phyloP scores from a whole-genome alignment of 2,797 vertebrate genomes.

The Chromobotia macracanthus region DNA sequence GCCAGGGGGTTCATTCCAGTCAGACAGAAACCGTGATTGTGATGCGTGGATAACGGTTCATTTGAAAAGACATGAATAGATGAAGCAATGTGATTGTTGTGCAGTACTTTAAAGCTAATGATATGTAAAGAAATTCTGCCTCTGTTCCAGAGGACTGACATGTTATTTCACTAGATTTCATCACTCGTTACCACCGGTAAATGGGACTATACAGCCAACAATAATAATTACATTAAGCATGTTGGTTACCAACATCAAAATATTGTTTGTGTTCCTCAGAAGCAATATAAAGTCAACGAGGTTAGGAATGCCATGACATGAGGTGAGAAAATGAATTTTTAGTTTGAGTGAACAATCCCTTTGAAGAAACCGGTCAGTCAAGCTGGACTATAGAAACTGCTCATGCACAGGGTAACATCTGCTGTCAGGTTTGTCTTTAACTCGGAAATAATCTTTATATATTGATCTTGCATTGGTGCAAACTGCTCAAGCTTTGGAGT shows the following conservation, averaged over 20 bases:
- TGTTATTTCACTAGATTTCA: background rate
- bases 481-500: background rate
- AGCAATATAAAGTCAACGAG: too few relatives aligned
- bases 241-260: background rate
- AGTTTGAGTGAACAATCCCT: too few relatives aligned
- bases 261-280: background rate
- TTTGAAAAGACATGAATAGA: background rate
- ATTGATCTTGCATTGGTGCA: background rate
- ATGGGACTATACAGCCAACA: background rate
- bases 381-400: too few relatives aligned
- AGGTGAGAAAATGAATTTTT: too few relatives aligned
- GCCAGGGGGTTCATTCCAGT: slow-evolving; percentile 13
- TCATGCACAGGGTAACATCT: too few relatives aligned
- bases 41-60: background rate
- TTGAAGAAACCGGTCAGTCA: too few relatives aligned
- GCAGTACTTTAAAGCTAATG: background rate
- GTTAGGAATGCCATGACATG: too few relatives aligned
- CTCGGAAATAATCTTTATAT: background rate
- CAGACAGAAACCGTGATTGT: background rate
- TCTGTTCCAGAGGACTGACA: background rate
- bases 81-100: background rate
- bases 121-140: background rate
- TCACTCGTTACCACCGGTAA: background rate
- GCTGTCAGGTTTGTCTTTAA: background rate
- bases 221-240: background rate